These are phyloP conservation scores for Choristoneura fumiferana DNA, from an alignment of 1,140 invertebrate genomes.

Conservation along the genomic window DNA sequence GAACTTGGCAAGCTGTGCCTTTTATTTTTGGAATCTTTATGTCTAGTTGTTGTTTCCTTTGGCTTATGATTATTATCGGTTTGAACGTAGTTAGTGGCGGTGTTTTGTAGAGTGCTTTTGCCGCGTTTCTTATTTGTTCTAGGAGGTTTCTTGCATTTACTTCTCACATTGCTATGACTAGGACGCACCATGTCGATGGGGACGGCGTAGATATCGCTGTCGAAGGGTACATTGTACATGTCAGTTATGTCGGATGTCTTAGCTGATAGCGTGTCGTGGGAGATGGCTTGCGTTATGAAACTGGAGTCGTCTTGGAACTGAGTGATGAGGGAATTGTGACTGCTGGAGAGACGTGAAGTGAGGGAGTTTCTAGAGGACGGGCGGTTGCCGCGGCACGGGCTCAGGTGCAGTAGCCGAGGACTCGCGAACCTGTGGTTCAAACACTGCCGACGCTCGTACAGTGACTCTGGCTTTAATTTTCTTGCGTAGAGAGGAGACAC, in stretches of 20 bases:
- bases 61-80: conserved; percentile 71
- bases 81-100: conserved; percentile 43
- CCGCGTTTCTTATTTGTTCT: conserved; percentile 81
- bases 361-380: conserved; percentile 86
- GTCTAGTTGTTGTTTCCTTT: conserved; percentile 49
- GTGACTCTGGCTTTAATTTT: conserved; percentile 57
- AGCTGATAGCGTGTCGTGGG: conserved; percentile 85
- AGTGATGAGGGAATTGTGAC: conserved; percentile 88
- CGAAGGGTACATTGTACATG: conserved; percentile 91
- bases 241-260: conserved; percentile 86
- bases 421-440: conserved; percentile 80
- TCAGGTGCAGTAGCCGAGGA: conserved; percentile 81
- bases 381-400: conserved; percentile 80
- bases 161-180: conserved; percentile 69
- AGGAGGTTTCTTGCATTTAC: conserved; percentile 75
- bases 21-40: conserved; percentile 65
- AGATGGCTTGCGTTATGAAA: conserved; percentile 92
- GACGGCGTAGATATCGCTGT: conserved; percentile 91
- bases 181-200: conserved; percentile 88
- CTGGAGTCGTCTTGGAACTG: conserved; percentile 89
- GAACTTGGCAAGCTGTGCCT: conserved; percentile 76
- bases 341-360: conserved; percentile 87
- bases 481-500: conserved; percentile 62
- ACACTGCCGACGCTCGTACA: conserved; percentile 64
- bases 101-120: conserved; percentile 77